Evolutionary conservation across 2,113 vertebrate species (phyloP).

Genomic region (Pionites leucogaster): DNA sequence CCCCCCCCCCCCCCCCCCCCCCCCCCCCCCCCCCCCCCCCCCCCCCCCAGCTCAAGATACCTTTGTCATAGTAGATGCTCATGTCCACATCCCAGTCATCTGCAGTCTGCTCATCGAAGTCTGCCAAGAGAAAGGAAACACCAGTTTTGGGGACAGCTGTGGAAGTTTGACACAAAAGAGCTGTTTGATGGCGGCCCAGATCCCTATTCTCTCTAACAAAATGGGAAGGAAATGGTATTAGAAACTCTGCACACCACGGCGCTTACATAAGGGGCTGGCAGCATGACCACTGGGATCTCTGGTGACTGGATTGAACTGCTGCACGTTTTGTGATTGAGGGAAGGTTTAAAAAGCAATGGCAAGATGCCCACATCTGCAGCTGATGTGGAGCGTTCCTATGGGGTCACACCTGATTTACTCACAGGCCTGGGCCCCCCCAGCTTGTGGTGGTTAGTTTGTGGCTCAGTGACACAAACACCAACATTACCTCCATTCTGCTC

Average conservation of each 20-base stretch:
- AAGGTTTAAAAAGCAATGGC: neutral
- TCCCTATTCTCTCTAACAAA: neutral
- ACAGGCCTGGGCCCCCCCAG: neutral
- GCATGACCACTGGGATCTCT: neutral
- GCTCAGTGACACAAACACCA: neutral
- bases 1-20: too few relatives aligned
- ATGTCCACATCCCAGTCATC: constrained; percentile 99
- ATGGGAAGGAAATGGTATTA: accelerated
- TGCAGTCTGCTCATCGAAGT: constrained; percentile 95
- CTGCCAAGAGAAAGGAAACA: constrained; percentile 70
- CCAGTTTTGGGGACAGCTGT: neutral
- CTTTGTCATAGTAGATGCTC: constrained; percentile 95
- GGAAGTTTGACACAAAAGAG: neutral
- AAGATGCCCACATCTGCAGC: accelerated
- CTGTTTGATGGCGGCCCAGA: neutral
- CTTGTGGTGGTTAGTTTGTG: accelerated
- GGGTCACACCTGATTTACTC: neutral
- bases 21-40: too few relatives aligned
- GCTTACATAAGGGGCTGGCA: neutral
- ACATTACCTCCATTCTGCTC: constrained; percentile 87
- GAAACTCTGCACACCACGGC: neutral
- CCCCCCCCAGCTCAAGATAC: constrained; percentile 73
- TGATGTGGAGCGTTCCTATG: accelerated
- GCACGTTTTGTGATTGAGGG: neutral
- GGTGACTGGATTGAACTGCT: neutral